Evolutionary conservation across 2,113 vertebrate genomes (phyloP), one percentile per base, ranked within the genome.

Genomic region (Myanophis thanlyinensis): DNA sequence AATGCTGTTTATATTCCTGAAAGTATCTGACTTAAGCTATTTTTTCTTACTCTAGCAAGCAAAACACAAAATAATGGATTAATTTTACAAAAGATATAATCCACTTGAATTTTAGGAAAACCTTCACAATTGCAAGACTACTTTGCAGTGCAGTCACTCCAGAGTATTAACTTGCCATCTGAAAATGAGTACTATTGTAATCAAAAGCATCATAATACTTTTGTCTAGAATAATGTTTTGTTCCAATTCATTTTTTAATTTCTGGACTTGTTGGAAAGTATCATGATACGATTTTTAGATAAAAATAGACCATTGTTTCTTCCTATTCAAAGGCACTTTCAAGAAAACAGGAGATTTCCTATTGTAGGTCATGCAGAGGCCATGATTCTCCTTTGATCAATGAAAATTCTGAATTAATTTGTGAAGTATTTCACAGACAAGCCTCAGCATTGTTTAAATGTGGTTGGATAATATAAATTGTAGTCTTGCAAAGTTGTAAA

Each of bases 401-500:
- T 44, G 5, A n/a, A 12, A 30, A 20, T 44, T 89, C 52, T 80
- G 35, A 11, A 25, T 52, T 89, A 48, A 51, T 52, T 48, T 11
- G 40, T 53, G 25, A 35, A 18, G 27, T 20, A n/a, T 15, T 35
- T 67, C 30, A 62, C 30, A 27, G 40, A 22, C 1, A 23, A 56
- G 25, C 52, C 40, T 46, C 40, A 56, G n/a, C 35, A n/a, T 10
- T 47, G 20, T 48, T 80, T 56, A 22, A 89, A 59, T 59, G 12
- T 30, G 44, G 27, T 27, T 56, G 40, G 12, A 22, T 46, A 23
- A 40, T 3, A 15, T 23, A 52, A 67, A 5, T 23, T 5, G 15
- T 56, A 6, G 27, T 27, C 6, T 67, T 35, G 54, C 87, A 48
- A 40, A 89, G 27, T 18, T 95, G 85, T 85, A 49, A 95, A 94